Conservation (phyloP, 2,113 vertebrate species). For the Vulpes vulpes region DNA sequence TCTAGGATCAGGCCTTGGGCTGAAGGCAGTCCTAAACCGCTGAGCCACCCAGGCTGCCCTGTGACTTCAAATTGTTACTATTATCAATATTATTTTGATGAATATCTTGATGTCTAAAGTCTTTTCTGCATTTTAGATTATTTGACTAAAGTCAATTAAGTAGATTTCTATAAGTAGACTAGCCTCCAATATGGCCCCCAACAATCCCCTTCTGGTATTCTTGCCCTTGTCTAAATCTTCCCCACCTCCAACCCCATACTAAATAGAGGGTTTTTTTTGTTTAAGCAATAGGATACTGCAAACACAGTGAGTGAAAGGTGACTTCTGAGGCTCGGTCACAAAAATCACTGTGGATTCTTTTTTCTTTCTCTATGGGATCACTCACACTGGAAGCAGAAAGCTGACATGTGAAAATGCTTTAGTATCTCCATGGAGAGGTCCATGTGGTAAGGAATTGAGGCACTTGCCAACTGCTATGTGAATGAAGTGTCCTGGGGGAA, state of each 20-base stretch:
- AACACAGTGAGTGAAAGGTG: neutral
- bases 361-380: neutral
- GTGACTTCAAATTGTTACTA: neutral
- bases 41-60: neutral
- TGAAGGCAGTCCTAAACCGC: too few relatives aligned
- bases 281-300: neutral
- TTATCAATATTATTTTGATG: neutral
- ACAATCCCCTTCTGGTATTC: neutral
- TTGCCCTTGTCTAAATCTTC: neutral
- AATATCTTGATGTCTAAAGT: neutral
- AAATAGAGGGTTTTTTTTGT: neutral
- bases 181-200: neutral
- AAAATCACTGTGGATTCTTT: neutral
- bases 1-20: too few relatives aligned
- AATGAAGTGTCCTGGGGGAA: neutral
- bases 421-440: neutral
- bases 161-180: neutral
- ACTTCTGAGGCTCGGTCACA: neutral
- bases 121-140: conserved; percentile 38
- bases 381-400: neutral
- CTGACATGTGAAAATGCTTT: neutral
- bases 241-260: neutral
- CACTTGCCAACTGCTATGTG: neutral
- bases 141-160: conserved; percentile 6
- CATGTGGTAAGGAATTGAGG: neutral